Percentiles rank a stretch among this genome's conserved stretches.
Evolutionary conservation across 2,888 invertebrate genomes (phyloP).

Genomic region (Tipula vernalis): DNA sequence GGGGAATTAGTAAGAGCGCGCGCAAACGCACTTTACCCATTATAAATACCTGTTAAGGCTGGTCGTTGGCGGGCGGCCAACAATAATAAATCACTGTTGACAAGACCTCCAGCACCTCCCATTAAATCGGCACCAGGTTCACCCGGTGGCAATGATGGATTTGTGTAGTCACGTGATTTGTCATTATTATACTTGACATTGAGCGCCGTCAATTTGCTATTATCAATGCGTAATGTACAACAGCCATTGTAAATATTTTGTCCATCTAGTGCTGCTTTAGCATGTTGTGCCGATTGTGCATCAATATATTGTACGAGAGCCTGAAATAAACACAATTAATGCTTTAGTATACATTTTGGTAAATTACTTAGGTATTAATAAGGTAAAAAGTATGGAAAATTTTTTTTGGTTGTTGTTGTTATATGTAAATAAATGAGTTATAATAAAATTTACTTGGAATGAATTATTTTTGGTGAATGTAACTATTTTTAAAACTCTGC

Average conservation of each 20-base stretch:
- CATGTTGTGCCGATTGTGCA: slow-evolving; percentile 91
- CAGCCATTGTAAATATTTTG: slow-evolving; percentile 99
- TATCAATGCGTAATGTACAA: slow-evolving; percentile 97
- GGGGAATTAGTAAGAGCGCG: not conserved
- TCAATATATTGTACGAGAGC: slow-evolving; percentile 98
- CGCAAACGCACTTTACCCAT: too few relatives aligned
- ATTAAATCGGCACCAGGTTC: slow-evolving; percentile 55
- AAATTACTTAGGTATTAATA: not conserved
- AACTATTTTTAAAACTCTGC: slow-evolving; percentile 98
- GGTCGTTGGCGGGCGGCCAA: slow-evolving; percentile 36
- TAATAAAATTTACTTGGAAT: slow-evolving; percentile 32
- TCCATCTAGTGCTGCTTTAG: slow-evolving; percentile 92
- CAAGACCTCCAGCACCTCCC: slow-evolving; percentile 40
- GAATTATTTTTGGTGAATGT: slow-evolving; percentile 99
- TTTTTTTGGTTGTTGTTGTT: not conserved
- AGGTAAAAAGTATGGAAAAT: not conserved
- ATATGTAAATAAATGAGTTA: not conserved
- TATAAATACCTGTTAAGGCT: slow-evolving; percentile 37
- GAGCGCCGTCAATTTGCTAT: slow-evolving; percentile 93
- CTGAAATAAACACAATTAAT: slow-evolving; percentile 41
- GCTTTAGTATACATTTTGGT: too few relatives aligned
- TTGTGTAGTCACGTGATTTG: slow-evolving; percentile 98
- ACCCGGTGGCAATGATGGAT: slow-evolving; percentile 92
- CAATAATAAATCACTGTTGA: slow-evolving; percentile 41
- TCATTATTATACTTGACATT: slow-evolving; percentile 99